These are phyloP conservation scores for Rhizoglyphus robini DNA, from an alignment of 1,140 invertebrate species.

Conservation along the genomic window DNA sequence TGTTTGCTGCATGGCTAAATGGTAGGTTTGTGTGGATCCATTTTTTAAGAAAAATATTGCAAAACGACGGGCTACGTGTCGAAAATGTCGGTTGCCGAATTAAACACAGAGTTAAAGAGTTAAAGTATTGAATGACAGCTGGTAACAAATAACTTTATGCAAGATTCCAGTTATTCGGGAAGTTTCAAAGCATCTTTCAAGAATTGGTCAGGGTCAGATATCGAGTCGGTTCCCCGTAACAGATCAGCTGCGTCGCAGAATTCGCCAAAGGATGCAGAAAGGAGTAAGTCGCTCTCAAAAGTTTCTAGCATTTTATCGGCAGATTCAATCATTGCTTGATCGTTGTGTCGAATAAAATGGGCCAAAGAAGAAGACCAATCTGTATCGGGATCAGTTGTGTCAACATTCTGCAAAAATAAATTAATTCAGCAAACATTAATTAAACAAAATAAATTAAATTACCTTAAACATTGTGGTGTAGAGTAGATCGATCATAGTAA, in stretches of 20 bases:
- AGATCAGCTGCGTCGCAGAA: slow-evolving; percentile 16
- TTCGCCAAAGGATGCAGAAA: slow-evolving; percentile 62
- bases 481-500: slow-evolving; percentile 58
- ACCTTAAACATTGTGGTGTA: slow-evolving; percentile 62
- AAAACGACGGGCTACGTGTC: neutral
- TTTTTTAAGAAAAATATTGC: neutral
- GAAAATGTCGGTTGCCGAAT: neutral
- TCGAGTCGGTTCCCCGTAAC: slow-evolving; percentile 26
- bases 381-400: slow-evolving; percentile 35
- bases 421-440: neutral
- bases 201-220: slow-evolving; percentile 3
- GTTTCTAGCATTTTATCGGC: slow-evolving; percentile 63
- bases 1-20: neutral
- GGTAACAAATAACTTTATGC: too few relatives aligned
- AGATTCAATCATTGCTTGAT: slow-evolving; percentile 70
- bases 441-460: slow-evolving; percentile 22
- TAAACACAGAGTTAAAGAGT: too few relatives aligned
- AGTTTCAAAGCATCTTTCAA: neutral
- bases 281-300: slow-evolving; percentile 76
- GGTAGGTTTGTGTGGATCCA: neutral
- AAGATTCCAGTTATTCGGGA: neutral
- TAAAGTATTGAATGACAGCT: too few relatives aligned
- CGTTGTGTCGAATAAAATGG: slow-evolving; percentile 84
- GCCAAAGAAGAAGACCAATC: slow-evolving; percentile 76
- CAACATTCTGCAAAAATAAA: slow-evolving; percentile 25